Percentiles rank a stretch among this genome's conserved stretches.
phyloP scores from a whole-genome alignment of 2,113 vertebrate genomes.

The Dunckerocampus dactyliophorus region DNA sequence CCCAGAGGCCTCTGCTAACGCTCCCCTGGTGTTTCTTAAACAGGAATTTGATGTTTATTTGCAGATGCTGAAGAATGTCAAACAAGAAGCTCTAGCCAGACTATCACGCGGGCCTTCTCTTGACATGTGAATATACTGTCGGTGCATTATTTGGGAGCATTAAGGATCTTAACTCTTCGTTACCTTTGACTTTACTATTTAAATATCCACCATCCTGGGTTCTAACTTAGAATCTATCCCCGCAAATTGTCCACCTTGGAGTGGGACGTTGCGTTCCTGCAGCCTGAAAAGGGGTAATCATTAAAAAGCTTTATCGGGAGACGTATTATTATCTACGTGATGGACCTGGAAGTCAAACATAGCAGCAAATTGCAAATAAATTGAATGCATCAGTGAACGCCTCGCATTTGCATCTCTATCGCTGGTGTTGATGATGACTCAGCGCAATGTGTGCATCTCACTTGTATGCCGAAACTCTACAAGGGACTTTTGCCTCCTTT shows the following conservation, averaged over 20 bases:
- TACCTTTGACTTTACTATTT: too few species aligned
- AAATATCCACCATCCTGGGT: too few species aligned
- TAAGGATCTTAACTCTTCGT: too few species aligned
- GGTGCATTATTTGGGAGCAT: too few species aligned
- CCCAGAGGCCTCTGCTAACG: constrained; percentile 36
- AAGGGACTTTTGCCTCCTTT: not conserved
- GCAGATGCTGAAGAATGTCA: constrained; percentile 8
- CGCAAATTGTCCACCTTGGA: not conserved
- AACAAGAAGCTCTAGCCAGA: not conserved
- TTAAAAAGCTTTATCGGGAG: constrained; percentile 19
- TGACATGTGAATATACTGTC: too few species aligned
- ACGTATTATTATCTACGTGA: constrained; percentile 14
- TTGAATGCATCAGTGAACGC: constrained; percentile 18
- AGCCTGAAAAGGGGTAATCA: constrained; percentile 12
- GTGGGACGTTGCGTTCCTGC: constrained; percentile 1
- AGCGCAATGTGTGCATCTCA: not conserved
- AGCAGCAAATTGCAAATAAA: constrained; percentile 9
- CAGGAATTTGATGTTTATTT: constrained; percentile 29
- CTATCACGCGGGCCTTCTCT: not conserved
- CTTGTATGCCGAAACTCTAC: not conserved
- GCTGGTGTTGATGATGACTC: constrained; percentile 3
- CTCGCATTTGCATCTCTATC: not conserved
- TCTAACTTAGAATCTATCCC: not conserved
- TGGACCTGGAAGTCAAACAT: constrained; percentile 10
- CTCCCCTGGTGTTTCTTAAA: constrained; percentile 28